Evolutionary conservation across 2,113 vertebrate species (phyloP).

Genomic region (Uria lomvia): DNA sequence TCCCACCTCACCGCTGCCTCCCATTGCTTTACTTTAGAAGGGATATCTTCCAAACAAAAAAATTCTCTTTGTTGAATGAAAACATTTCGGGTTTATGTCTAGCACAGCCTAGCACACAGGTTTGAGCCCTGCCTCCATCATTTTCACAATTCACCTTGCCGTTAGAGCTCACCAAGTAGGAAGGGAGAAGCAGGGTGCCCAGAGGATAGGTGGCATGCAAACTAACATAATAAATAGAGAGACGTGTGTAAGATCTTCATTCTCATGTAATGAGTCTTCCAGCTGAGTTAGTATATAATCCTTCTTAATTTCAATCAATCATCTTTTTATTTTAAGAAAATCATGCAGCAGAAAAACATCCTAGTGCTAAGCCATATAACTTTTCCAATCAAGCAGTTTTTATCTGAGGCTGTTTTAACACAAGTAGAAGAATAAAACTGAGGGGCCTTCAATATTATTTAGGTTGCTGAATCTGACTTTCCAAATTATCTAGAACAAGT

Average conservation of each 20-base stretch:
- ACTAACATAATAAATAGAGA: neutral
- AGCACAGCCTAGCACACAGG: neutral
- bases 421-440: neutral
- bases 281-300: neutral
- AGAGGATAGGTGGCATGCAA: neutral
- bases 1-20: accelerated
- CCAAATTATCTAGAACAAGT: neutral
- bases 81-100: neutral
- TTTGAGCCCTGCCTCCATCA: neutral
- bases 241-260: neutral
- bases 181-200: neutral
- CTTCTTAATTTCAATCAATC: neutral
- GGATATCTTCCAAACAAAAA: neutral
- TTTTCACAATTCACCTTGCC: neutral
- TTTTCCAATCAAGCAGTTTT: neutral
- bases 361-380: neutral
- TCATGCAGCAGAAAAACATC: neutral
- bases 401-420: neutral
- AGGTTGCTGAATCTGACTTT: neutral
- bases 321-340: neutral
- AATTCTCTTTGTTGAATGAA: neutral
- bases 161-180: neutral
- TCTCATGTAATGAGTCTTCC: neutral
- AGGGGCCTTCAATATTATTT: neutral
- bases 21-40: neutral